phyloP scores from a whole-genome alignment of 1,140 invertebrate species.

The Lepidurus arcticus region DNA sequence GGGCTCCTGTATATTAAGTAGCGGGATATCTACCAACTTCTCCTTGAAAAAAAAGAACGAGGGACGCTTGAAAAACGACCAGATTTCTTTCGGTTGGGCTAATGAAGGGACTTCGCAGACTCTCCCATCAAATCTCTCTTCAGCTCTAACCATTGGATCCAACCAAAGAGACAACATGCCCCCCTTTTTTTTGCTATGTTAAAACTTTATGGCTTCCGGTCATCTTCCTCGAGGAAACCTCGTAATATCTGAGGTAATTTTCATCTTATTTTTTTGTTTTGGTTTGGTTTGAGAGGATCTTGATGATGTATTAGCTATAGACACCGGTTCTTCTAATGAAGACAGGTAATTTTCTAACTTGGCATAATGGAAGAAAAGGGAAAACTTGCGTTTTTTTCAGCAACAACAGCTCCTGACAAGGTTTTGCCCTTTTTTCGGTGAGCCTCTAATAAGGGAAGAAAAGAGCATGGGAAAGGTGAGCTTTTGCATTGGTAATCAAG shows the following conservation, averaged over 20 bases:
- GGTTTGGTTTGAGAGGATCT: neutral
- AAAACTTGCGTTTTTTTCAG: neutral
- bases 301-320: constrained; percentile 22
- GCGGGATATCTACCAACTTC: constrained; percentile 1
- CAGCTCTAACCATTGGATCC: no score
- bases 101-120: constrained; percentile 1
- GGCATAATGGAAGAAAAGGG: neutral
- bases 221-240: constrained; percentile 4
- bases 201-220: constrained; percentile 11
- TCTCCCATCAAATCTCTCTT: neutral
- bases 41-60: neutral
- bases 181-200: neutral
- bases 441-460: neutral
- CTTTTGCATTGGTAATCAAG: no score
- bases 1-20: constrained; percentile 21
- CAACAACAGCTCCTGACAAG: neutral
- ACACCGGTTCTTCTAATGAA: constrained; percentile 14
- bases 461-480: neutral
- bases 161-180: no score
- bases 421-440: neutral
- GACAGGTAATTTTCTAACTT: neutral
- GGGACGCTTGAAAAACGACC: neutral
- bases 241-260: neutral
- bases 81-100: neutral
- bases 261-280: neutral